Base-by-base conservation (phyloP, 2,113 vertebrate species). In the Lophochroa leadbeateri region DNA sequence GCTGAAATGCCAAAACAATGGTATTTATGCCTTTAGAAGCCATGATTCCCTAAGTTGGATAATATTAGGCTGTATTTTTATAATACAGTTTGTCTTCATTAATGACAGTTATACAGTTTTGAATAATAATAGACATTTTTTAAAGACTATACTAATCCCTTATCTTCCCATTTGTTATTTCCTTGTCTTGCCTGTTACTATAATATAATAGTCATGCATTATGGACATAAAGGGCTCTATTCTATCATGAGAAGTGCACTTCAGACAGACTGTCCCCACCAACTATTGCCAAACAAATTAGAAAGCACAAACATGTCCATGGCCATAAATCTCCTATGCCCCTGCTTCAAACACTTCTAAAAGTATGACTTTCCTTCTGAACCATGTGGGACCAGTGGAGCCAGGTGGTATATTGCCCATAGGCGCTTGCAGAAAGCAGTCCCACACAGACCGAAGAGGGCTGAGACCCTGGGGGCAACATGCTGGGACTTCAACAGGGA, bases 41-140 rank as follows among this genome's bases (percentile, higher is more conserved):
- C 64, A 90, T 35, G 82, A 90, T 81, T 94, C 85, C 90, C 70
- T 89, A 94, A 96, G 90, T 95, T n/a, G 4, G 43, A 57, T 79
- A 94, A 88, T 43, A 79, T 64, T 90, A 81, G 12, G 88, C 53
- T 65, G n/a, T 92, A 72, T 84, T 92, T 94, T 91, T 95, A 87
- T 82, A 94, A 92, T 76, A 79, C 6, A 84, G 70, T 94, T 96
- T 95, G 79, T 95, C 92, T 96, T 96, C 83, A 87, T 81, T 68
- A 94, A 82, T 92, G 94, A 96, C 92, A 91, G 94, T 92, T 96
- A 96, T 63, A 94, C 52, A 91, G 88, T 95, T 93, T 79, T 93
- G 88, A 97, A 82, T 94, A 96, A 92, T 82, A 96, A 94, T 33
- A 96, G 90, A 86, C 41, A 81, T 96, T 96, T 96, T 90, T 93